Base-by-base conservation (phyloP, 2,113 vertebrate species). In the Catharus bicknelli region DNA sequence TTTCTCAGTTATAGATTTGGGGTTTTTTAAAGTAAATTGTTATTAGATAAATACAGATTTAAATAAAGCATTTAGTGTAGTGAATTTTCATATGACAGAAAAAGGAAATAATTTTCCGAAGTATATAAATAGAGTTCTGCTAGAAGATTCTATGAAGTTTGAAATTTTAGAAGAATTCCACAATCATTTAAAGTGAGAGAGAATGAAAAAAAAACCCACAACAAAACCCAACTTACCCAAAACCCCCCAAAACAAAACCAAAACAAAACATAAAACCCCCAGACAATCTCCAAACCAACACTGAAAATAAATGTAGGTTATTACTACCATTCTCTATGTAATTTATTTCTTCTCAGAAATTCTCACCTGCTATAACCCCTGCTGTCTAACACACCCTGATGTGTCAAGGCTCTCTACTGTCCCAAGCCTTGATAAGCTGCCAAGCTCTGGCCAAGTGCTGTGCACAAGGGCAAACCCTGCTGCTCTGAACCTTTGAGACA, bases 151-250 rank as follows among this genome's bases (percentile, higher is more conserved):
- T 53, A 8, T 48, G 43, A 48, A 8, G 11, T 62, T 15, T 58
- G 7, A 22, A 62, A 48, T 75, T 66, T 80, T 67, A 63, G 15
- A 83, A 59, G 74, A 63, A 4, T 27, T 89, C 20, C 30, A 51
- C 47, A 48, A 5, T 22, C 5, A 12, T 45, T 63, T 73, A 50
- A 84, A 25, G 54, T 20, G 34, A 68, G 13, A 4, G 8, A 77
- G 27, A 63, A 43, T 34, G 3, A 1, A 50, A 50, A 62, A 10
- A 9, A 32, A 5, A 3, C 3, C 3, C 5, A 51, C 16, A 21
- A n/a, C 11, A 22, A 64, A n/a, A 15, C 13, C 11, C 7, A 38
- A 26, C 5, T 18, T 7, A 40, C 13, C 6, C 5, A 19, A 66
- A 16, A 3, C 1, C 6, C 8, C 18, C 18, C 22, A 50, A 42